Evolutionary conservation across 23 tunicate genomes (phyloP), one percentile per base, ranked within the genome.

Genomic region (Trididemnum miniatum): DNA sequence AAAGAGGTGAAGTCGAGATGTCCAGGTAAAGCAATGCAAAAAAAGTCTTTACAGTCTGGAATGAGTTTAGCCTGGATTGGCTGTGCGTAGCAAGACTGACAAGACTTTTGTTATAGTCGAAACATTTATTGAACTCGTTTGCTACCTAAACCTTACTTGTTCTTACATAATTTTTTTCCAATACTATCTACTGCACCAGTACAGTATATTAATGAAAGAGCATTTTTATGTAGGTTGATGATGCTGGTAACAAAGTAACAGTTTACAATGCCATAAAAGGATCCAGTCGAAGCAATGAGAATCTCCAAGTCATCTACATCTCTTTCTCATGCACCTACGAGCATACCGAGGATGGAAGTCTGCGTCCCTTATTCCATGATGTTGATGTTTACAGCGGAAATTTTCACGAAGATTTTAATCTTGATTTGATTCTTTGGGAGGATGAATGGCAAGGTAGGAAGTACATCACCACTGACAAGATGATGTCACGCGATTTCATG

Each of bases 271-370:
- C 67, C 36, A 77, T 77, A 52, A 77, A 77, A 54, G 82, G 36
- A 20, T 9, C 24, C 1, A 77, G 30, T 2, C 18, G 79, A 2
- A 52, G 54, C 23, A 20, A 2, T 27, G 35, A 2, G 22, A n/a
- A 57, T 27, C 82, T 66, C 37, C 66, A 77, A 35, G 82, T 67
- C 37, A 52, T 77, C 31, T 52, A 77, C 40, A 38, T 77, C n/a
- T 4, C 36, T 26, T 77, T 77, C 26, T 77, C 82, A 1, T 77
- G 82, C 40, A 52, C 82, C 1, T 77, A 20, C 30, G 4, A 2
- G 38, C 3, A 2, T 20, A 67, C 22, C 23, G 30, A 9, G 20
- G 28, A 4, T 26, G 1, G 2, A 9, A 30, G 27, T 9, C 1
- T 52, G 9, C 82, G 51, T 3, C 65, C 82, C n/a, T 5, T 20